Percentiles rank a stretch among this genome's conserved stretches.
phyloP scores from a whole-genome alignment of 1,140 invertebrate genomes.

The Drosophila orosa region DNA sequence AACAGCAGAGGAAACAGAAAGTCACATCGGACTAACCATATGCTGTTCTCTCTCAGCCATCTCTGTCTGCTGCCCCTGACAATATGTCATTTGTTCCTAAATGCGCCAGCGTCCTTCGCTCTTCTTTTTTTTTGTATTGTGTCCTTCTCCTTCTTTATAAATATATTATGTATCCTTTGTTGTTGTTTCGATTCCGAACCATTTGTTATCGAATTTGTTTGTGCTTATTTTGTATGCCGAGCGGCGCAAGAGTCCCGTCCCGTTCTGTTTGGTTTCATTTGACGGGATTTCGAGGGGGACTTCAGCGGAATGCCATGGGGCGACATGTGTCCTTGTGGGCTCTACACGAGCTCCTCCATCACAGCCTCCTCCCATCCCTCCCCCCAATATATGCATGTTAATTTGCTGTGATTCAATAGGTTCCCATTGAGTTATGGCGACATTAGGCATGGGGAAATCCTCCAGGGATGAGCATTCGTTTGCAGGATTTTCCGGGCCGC shows the following conservation, averaged over 20 bases:
- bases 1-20: conserved; percentile 33
- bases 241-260: conserved; percentile 36
- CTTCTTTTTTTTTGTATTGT: conserved; percentile 39
- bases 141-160: conserved; percentile 31
- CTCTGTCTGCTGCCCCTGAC: conserved; percentile 49
- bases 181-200: conserved; percentile 76
- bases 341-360: conserved; percentile 20
- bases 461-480: conserved; percentile 31
- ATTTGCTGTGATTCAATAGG: conserved; percentile 82
- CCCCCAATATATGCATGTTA: conserved; percentile 71
- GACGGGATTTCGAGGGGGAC: conserved; percentile 18
- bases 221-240: conserved; percentile 75
- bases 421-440: conserved; percentile 75
- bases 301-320: conserved; percentile 33
- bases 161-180: conserved; percentile 61
- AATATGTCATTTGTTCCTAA: conserved; percentile 81
- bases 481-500: conserved; percentile 7
- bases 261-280: conserved; percentile 16
- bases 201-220: conserved; percentile 82
- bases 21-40: conserved; percentile 37
- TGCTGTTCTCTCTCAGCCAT: conserved; percentile 13
- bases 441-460: conserved; percentile 62
- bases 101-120: conserved; percentile 60
- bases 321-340: conserved; percentile 58
- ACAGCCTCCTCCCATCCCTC: background rate